Evolutionary conservation across 2,113 vertebrate species (phyloP), one percentile per base, ranked within the genome.

Genomic region (Solenodon paradoxus): DNA sequence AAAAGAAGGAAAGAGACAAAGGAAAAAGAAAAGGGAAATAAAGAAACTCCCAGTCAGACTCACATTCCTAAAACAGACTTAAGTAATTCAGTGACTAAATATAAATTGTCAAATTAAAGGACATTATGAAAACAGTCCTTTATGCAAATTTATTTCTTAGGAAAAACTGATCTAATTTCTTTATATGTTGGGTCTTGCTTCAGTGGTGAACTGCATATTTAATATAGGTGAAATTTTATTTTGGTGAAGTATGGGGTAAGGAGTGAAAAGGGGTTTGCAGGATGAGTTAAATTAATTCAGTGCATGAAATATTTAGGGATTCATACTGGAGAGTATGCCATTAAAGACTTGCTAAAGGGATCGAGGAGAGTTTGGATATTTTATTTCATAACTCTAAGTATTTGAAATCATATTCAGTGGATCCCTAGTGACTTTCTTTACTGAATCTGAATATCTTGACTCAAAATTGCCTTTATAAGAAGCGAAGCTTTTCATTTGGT

Each of bases 221-320:
- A 77, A 68, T 24, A 84, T 47, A 80, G 77, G 3, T 20, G 66
- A n/a, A 51, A n/a, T 61, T 97, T 79, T 68, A 24, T 87, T 90
- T 90, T 55, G 42, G 40, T 64, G 42, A 92, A 12, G 38, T 84
- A 84, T 47, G 19, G 30, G 3, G 32, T 57, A 24, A 88, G 61
- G 19, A 59, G 49, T 93, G 6, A 42, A 42, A 72, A 96, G 13
- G 1, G 2, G 12, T 35, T 75, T 84, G 32, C 66, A 87, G 57
- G 42, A 26, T 77, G 91, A 81, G 53, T 90, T 87, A 86, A 86
- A 63, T 95, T 88, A 88, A 92, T 87, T 91, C 77, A 88, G 20
- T 40, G 16, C 55, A 90, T 90, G 55, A 78, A 88, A 66, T 92
- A 92, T 92, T 95, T 81, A 95, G 38, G 35, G 78, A 77, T 74